Percentiles rank a stretch among this genome's conserved stretches.
These are phyloP conservation scores for Papilio glaucus DNA, from an alignment of 1,140 invertebrate species.

Conservation along the genomic window DNA sequence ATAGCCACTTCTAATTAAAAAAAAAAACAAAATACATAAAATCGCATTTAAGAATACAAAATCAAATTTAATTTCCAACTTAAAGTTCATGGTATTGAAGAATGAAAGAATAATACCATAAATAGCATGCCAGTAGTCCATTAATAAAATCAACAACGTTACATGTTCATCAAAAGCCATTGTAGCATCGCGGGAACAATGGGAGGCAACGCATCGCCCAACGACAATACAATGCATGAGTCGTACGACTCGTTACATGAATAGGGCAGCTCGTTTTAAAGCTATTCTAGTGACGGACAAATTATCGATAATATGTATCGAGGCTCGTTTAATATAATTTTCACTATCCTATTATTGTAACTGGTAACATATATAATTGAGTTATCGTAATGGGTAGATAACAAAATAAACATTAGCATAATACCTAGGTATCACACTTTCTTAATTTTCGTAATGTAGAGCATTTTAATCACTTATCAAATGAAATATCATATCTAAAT, in stretches of 20 bases:
- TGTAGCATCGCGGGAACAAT: conserved; percentile 67
- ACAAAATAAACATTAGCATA: no score
- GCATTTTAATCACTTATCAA: not conserved
- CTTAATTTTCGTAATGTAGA: not conserved
- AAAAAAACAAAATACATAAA: no score
- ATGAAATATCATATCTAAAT: not conserved
- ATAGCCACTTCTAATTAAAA: no score
- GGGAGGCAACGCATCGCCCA: conserved; percentile 40
- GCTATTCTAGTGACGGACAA: conserved; percentile 21
- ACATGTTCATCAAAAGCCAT: conserved; percentile 66
- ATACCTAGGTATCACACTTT: not conserved
- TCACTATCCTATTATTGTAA: not conserved
- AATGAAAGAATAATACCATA: conserved; percentile 22
- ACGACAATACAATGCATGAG: conserved; percentile 48
- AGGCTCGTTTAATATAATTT: not conserved
- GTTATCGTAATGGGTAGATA: no score
- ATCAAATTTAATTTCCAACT: no score
- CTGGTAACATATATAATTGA: no score
- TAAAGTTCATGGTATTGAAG: conserved; percentile 4
- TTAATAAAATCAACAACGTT: conserved; percentile 63
- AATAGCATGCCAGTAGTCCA: conserved; percentile 43
- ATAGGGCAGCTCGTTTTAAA: not conserved
- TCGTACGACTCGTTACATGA: conserved; percentile 32
- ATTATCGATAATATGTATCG: conserved; percentile 16
- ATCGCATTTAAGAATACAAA: not conserved